Base-by-base conservation (phyloP, 37 sponge, comb jelly and placozoan species). In the Cliona cf. orientalis region DNA sequence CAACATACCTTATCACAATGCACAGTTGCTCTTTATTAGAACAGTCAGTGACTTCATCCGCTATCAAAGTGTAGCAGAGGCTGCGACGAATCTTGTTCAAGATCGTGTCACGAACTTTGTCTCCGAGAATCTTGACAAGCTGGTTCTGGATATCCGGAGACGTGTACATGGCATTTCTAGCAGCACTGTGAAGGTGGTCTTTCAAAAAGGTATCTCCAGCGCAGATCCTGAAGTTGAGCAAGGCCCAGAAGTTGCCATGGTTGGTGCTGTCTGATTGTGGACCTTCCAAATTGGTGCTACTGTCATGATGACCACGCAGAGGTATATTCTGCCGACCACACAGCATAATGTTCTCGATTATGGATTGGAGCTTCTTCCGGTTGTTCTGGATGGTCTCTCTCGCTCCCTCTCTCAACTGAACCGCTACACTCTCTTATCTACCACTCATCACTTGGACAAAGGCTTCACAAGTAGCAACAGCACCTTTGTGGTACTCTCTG, bases 11-110 rank as follows among this genome's bases (percentile, higher is more conserved):
- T 19, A 86, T 33, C 19, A 91, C 86, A 66, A 90, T 46, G 40
- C 78, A 37, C 60, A 91, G 65, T 39, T 84, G 84, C 72, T 92
- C 89, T 37, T 58, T 84, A 77, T 92, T 92, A 57, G 89, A 80
- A 46, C 58, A 64, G 80, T 88, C 92, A 37, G 86, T 81, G 29
- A 55, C 91, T 59, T 90, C 80, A 66, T 90, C 86, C 33, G 86
- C 81, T 26, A 79, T 68, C 39, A 90, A 69, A 63, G 86, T 73
- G 56, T 63, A 90, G 36, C 66, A 90, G 35, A 49, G 41, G 14
- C 46, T 40, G 44, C 46, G 29, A 37, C 44, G 42, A 57, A 72
- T 49, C 86, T 72, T 84, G 49, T 31, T 61, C 31, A 90, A 11
- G 25, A 90, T 84, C 6, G 25, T 55, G 3, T 58, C 53, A 34